Base-by-base conservation (phyloP, 2,888 invertebrate species). In the Megalurothrips usitatus region DNA sequence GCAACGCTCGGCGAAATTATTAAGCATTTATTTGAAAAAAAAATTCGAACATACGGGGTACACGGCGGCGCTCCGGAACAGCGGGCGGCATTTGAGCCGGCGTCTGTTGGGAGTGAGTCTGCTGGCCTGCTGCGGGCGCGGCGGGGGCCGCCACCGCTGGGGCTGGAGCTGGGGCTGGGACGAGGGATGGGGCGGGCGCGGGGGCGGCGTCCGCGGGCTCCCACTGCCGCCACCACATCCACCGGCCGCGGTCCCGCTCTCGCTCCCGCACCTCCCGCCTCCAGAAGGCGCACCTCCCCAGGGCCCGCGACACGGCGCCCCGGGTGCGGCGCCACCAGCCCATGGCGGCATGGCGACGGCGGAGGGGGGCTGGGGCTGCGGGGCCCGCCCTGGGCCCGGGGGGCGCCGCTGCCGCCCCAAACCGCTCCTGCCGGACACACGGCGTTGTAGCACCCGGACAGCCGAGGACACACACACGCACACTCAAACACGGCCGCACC, bases 271-370 rank as follows among this genome's bases (percentile, higher is more conserved):
- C 19, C 58, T 6, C 6, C 58, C 58, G 11, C 58, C 58, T n/a
- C 58, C 58, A 58, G 58, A 43, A 43, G 2, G 34, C 34, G 58
- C 11, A 17, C 19, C 58, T 12, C 58, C 58, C 58, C 58, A 19
- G 19, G 58, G 58, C 58, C 19, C 23, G 23, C 23, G 23, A 26
- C 68, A 75, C 68, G 68, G 9, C 68, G 23, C 23, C 23, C 68
- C 68, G 68, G 9, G 23, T 26, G 68, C 68, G 68, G 11, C 68
- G 68, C 68, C 68, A 75, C 68, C 68, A 75, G 68, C 68, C 68
- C 68, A 75, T 75, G 68, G 23, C 68, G 9, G 26, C 68, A 75
- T 75, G 68, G 26, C 26, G 68, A 9, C 68, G 68, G 68, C 68
- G 23, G 68, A 12, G 68, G 23, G 58, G 58, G 58, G 14, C 0